Evolutionary conservation across 2,113 vertebrate species (phyloP), one percentile per base, ranked within the genome.

Genomic region (Corythornis cristatus): DNA sequence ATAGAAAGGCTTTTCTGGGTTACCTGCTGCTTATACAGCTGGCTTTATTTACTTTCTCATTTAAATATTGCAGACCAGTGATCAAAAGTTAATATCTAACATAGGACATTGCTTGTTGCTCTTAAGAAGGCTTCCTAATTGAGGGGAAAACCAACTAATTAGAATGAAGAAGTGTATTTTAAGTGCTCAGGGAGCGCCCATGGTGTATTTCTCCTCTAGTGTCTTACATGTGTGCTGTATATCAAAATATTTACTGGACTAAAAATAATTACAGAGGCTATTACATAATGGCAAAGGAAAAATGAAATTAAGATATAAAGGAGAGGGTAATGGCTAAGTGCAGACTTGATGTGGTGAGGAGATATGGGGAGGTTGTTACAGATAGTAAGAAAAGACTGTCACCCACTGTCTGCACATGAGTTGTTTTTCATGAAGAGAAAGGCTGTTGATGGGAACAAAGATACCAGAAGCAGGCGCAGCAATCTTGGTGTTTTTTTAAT

Each of bases 1-100:
- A 8, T 13, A 50, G 68, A 82, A 83, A 43, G 35, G 45, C 53
- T 92, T 65, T 67, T 74, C 81, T 58, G 64, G 72, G 86, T 78
- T 83, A 83, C 28, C 21, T 71, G 35, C 61, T 95, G 67, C 89
- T 94, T 95, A 28, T 31, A 60, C 25, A 81, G 73, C 88, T 95
- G 95, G 58, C 68, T 95, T 51, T 76, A 51, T 94, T 94, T 91
- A 66, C 82, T 72, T 95, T 94, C 68, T 92, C 5, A 0, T 96
- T 94, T 93, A 93, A 97, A 86, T 76, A 71, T 22, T 58, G 48
- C 58, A 78, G 70, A 96, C 89, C 71, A 89, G 58, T 87, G 83
- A 86, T 88, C 19, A 74, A 51, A 53, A 86, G 25, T 78, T 89
- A 84, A 78, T 90, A 79, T 92, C 45, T 92, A 58, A 68, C 73